Base-by-base conservation (phyloP, 2,888 invertebrate species). In the Perdita meconis region DNA sequence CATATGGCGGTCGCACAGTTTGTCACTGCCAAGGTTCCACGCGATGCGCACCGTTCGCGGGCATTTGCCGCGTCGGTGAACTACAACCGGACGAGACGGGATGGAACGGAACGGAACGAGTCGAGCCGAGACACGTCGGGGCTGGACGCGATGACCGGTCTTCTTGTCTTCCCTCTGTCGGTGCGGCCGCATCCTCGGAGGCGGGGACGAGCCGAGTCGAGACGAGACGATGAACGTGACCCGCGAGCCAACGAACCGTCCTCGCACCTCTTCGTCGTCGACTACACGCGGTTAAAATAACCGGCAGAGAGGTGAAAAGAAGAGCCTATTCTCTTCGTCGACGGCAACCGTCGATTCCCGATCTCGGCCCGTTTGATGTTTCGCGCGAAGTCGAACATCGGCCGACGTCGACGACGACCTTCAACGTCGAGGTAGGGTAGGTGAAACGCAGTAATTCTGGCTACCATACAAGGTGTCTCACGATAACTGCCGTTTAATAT, bases 221-320 rank as follows among this genome's bases (percentile, higher is more conserved):
- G 44, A 42, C 60, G 78, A 71, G 71, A 65, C 70, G 64, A 44
- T 78, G 73, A 76, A 86, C 86, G 86, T 86, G 86, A 86, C 81
- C 75, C 61, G 86, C 67, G 71, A 86, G 77, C 78, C 80, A 84
- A 86, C 67, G 40, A 69, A 55, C 40, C 16, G 40, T 12, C 2
- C 40, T 13, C 55, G 63, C 56, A 40, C 44, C 26, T 66, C 60
- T 38, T 61, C 70, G 59, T 60, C 64, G 36, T 64, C 59, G 50
- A 16, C 40, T 51, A 22, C 10, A 12, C 53, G 22, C 47, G 76
- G 67, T 60, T 66, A 66, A 67, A 78, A 75, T 75, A 78, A 78
- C 34, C 70, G 36, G 12, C 38, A 53, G 51, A 53, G 65, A 53
- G 65, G 26, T 70, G 59, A 47, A 44, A 53, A 53, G 55, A 55